Percentiles rank a stretch among this genome's conserved stretches.
These are phyloP conservation scores for Monarcha castaneiventris DNA, from an alignment of 2,113 vertebrate species.

Conservation along the genomic window DNA sequence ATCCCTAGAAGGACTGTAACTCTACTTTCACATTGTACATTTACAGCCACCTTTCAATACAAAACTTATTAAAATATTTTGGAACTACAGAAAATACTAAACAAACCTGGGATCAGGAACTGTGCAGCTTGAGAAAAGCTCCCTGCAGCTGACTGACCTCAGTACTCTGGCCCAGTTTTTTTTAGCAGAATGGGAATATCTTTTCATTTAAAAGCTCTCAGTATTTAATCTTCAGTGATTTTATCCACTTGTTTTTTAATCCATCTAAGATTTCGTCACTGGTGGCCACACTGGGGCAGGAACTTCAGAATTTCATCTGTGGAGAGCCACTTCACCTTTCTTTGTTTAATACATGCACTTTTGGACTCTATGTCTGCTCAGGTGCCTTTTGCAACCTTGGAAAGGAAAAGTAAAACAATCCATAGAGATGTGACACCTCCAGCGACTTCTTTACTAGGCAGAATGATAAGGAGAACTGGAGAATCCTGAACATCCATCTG, in stretches of 20 bases:
- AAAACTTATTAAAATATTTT: not conserved
- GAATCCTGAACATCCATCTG: not conserved
- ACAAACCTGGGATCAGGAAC: not conserved
- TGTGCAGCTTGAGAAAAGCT: not conserved
- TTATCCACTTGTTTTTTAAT: not conserved
- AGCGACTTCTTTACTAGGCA: not conserved
- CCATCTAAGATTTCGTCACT: not conserved
- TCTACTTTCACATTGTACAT: not conserved
- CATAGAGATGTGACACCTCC: not conserved
- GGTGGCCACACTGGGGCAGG: not conserved
- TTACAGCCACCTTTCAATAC: accelerated
- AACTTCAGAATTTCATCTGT: not conserved
- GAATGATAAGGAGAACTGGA: not conserved
- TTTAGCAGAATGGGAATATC: not conserved
- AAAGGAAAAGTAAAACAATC: not conserved
- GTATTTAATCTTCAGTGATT: not conserved
- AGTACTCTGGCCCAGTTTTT: not conserved
- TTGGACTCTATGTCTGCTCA: not conserved
- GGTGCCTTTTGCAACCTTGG: not conserved
- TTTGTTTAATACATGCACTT: not conserved
- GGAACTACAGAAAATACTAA: not conserved
- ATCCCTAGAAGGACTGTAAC: not conserved
- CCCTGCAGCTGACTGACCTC: not conserved
- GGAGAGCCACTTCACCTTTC: not conserved
- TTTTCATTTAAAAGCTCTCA: not conserved